Evolutionary conservation across 2,113 vertebrate species (phyloP), one percentile per base, ranked within the genome.

Genomic region (zebrafish (Danio rerio)): DNA sequence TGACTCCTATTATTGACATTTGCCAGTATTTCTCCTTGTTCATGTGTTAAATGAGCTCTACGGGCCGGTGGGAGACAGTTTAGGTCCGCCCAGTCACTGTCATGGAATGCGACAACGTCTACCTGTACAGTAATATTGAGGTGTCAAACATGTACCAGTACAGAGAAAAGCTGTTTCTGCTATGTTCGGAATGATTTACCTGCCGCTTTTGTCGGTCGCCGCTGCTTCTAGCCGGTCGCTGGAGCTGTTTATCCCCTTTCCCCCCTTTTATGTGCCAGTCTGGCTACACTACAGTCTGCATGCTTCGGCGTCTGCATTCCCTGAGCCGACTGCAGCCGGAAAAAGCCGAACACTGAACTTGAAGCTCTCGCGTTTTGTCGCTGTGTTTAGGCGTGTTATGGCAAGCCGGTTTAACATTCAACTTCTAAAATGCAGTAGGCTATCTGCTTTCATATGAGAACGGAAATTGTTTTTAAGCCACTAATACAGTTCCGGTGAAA

Each of bases 291-390:
- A 56, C 42, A 56, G 61, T 68, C 56, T 82, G 58, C 81, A n/a
- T 52, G 71, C 81, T 72, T 80, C 61, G 69, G 20, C 13, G 62
- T 85, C 84, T 85, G 86, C 86, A 83, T 83, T 85, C 81, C 73
- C 53, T 7, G 52, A 71, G 78, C 82, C 81, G 81, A 81, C 12
- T 78, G 52, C 42, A 56, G 56, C 66, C 83, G 83, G 81, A 85
- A 79, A 83, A 68, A 53, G 7, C 71, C 78, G 86, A 87, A 68
- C 63, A 52, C n/a, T 13, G 45, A 52, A 52, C 20, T 52, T 40
- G 43, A 52, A 62, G 20, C 42, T 42, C 15, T 62, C 55, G 20
- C 47, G 47, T 8, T 6, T 58, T 56, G 45, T 16, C 31, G 45
- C 45, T 31, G 31, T 31, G 31, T 3, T 31, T 31, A 31, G 31